Conservation (phyloP, 2,113 vertebrate genomes). For the Zeus faber region DNA sequence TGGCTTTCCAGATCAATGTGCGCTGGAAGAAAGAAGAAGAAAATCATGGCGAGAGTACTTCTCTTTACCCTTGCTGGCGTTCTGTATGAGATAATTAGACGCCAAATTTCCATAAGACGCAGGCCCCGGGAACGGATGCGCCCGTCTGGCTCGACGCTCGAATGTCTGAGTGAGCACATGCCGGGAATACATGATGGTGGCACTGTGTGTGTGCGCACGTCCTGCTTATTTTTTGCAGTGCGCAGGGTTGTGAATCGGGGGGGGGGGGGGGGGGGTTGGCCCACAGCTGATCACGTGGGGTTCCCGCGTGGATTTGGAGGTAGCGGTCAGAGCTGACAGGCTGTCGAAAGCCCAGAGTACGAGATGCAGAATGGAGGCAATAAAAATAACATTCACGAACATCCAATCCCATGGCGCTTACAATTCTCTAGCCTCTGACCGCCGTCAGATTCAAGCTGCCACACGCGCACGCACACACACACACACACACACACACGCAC, state of each 20-base stretch:
- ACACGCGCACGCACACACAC: slow-evolving; percentile 14
- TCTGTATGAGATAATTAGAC: slow-evolving; percentile 53
- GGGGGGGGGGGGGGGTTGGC: slow-evolving; percentile 1
- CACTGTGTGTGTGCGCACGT: slow-evolving; percentile 12
- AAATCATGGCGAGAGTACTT: slow-evolving; percentile 22
- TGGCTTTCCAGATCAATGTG: slow-evolving; percentile 41
- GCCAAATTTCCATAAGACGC: slow-evolving; percentile 54
- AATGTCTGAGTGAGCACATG: slow-evolving; percentile 22
- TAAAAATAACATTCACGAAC: slow-evolving; percentile 24
- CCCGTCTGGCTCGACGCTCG: slow-evolving; percentile 28
- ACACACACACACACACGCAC: too few species aligned
- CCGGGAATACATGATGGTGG: too few species aligned
- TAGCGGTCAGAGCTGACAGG: slow-evolving; percentile 25
- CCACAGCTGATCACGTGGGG: slow-evolving; percentile 14
- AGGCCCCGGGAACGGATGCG: slow-evolving; percentile 20
- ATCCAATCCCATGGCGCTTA: slow-evolving; percentile 22
- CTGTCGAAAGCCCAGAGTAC: slow-evolving; percentile 29
- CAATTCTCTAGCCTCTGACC: slow-evolving; percentile 6
- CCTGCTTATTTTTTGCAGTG: slow-evolving; percentile 2
- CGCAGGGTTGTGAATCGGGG: slow-evolving; percentile 2
- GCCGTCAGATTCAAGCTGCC: slow-evolving; percentile 25
- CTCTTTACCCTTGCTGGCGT: slow-evolving; percentile 29
- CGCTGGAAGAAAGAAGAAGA: slow-evolving; percentile 50
- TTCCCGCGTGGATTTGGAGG: slow-evolving; percentile 26
- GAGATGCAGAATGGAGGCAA: slow-evolving; percentile 20